A percentile compares a stretch with the other conserved stretches of the same genome.
Evolutionary conservation across 2,113 vertebrate species (phyloP).

Genomic region (Australoheros scitulus): DNA sequence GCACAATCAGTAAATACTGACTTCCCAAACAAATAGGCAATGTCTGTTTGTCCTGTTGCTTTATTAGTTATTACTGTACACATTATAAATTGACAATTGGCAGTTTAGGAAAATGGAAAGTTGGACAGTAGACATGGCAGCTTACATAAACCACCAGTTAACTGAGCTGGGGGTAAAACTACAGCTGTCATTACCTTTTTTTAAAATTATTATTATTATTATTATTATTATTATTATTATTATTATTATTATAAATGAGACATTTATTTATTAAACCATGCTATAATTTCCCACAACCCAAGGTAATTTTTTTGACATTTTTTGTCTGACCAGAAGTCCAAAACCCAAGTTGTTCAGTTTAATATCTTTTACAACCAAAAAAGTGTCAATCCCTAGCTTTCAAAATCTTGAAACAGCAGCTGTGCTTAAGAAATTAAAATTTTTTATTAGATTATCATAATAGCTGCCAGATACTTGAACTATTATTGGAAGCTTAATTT

Average conservation of each 20-base stretch:
- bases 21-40: conserved; percentile 25
- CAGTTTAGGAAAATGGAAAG: too few relatives aligned
- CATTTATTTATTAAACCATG: background rate
- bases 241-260: background rate
- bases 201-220: too few relatives aligned
- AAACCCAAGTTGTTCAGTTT: background rate
- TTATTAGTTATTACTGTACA: conserved; percentile 28
- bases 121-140: too few relatives aligned
- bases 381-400: background rate
- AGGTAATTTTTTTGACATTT: background rate
- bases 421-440: too few relatives aligned
- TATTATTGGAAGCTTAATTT: background rate
- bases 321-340: background rate
- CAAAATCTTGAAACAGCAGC: too few relatives aligned
- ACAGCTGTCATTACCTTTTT: background rate
- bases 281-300: background rate
- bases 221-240: too few relatives aligned
- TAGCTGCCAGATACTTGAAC: background rate
- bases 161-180: background rate
- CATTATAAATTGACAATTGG: background rate
- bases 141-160: background rate
- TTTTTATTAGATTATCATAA: too few relatives aligned
- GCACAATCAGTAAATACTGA: conserved; percentile 40
- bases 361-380: background rate
- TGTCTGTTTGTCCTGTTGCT: conserved; percentile 31